Percentiles rank a stretch among this genome's conserved stretches.
These are phyloP conservation scores for Pachymerium ferrugineum DNA, from an alignment of 2,888 invertebrate species.

Conservation along the genomic window DNA sequence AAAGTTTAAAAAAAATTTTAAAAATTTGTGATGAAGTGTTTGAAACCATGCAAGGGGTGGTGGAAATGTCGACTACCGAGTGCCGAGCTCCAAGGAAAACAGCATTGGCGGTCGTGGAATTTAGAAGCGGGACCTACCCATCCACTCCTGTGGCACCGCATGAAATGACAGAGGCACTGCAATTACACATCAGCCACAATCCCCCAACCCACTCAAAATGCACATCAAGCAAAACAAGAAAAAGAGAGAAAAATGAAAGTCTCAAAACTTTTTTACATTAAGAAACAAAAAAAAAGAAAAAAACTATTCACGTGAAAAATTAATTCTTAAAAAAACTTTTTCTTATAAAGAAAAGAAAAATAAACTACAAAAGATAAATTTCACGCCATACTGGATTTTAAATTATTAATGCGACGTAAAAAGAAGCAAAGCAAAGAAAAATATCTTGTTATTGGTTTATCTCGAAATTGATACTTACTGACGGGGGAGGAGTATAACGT, in stretches of 20 bases:
- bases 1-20: too few relatives aligned
- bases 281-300: neutral
- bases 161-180: conserved; percentile 32
- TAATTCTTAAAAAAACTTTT: neutral
- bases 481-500: conserved; percentile 36
- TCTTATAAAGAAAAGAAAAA: neutral
- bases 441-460: neutral
- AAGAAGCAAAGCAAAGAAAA: neutral
- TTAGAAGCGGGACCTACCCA: conserved; percentile 33
- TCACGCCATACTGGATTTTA: neutral
- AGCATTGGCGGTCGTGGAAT: conserved; percentile 28
- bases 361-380: neutral
- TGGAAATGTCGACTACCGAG: conserved; percentile 31
- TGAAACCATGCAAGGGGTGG: conserved; percentile 17
- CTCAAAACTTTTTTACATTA: neutral
- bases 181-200: conserved; percentile 29
- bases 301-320: neutral
- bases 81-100: conserved; percentile 32
- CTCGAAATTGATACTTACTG: conserved; percentile 33
- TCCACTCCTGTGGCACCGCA: conserved; percentile 33
- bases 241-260: neutral
- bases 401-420: neutral
- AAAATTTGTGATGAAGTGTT: neutral
- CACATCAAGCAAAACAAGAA: neutral
- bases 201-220: conserved; percentile 25